phyloP scores from a whole-genome alignment of 2,797 vertebrate species.

The Nyctibius grandis region DNA sequence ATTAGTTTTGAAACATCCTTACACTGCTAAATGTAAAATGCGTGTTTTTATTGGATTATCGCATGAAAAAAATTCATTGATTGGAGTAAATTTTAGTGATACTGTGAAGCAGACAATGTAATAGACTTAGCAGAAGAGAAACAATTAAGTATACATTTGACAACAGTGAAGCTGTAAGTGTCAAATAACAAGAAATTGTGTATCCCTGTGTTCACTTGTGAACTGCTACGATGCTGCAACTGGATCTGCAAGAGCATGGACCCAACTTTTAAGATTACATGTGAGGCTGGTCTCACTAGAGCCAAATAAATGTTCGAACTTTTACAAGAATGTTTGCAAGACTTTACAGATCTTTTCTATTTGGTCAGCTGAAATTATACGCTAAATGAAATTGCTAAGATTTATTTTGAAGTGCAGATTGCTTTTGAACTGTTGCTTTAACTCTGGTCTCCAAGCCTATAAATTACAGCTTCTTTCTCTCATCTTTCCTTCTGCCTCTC shows the following conservation, averaged over 20 bases:
- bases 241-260: not conserved
- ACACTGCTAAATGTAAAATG: not conserved
- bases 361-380: not conserved
- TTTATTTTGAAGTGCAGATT: not conserved
- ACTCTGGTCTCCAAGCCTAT: not conserved
- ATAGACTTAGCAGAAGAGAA: not conserved
- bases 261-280: not conserved
- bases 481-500: not conserved
- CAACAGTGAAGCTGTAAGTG: not conserved
- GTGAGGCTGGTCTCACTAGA: not conserved
- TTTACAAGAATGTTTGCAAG: not conserved
- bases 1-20: slow-evolving; percentile 20
- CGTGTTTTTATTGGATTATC: not conserved
- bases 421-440: not conserved
- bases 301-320: not conserved
- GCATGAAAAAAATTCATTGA: not conserved
- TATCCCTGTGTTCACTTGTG: not conserved
- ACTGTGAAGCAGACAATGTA: not conserved
- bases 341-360: not conserved
- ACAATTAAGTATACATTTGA: not conserved
- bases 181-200: not conserved
- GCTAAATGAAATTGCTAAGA: not conserved
- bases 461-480: not conserved
- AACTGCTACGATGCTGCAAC: not conserved
- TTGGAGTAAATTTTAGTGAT: not conserved